Evolutionary conservation across 2,888 invertebrate genomes (phyloP).

Genomic region (Caenorhabditis angaria): DNA sequence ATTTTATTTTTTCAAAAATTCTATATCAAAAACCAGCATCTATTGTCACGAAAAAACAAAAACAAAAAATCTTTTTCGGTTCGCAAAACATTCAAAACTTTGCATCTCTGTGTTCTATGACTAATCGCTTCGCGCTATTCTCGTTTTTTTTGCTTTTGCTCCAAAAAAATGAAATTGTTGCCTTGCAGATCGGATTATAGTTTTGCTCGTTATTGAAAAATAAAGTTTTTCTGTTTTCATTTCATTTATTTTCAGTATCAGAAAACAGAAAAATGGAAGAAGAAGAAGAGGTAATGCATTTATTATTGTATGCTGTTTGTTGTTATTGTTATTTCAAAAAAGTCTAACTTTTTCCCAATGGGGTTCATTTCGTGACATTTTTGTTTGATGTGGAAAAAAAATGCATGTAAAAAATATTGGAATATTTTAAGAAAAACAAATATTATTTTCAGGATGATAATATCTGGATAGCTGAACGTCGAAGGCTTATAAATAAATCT

Average conservation of each 20-base stretch:
- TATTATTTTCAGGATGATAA: slow-evolving; percentile 12
- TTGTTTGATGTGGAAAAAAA: too few species aligned
- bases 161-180: not conserved
- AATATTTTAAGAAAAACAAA: too few species aligned
- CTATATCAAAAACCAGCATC: too few species aligned
- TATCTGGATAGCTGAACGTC: slow-evolving; percentile 17
- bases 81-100: not conserved
- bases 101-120: slow-evolving; percentile 4
- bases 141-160: not conserved
- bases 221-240: not conserved
- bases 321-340: too few species aligned
- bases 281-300: not conserved
- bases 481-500: slow-evolving; percentile 17
- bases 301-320: not conserved
- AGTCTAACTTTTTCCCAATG: too few species aligned
- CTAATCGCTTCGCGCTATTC: not conserved
- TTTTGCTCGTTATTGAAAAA: slow-evolving; percentile 9
- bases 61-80: not conserved
- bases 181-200: slow-evolving; percentile 8
- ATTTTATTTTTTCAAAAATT: too few species aligned
- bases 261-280: not conserved
- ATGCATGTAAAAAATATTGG: too few species aligned
- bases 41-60: not conserved
- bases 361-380: too few species aligned
- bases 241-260: not conserved